Evolutionary conservation across 2,888 invertebrate genomes (phyloP).

Genomic region (Diploptera punctata): DNA sequence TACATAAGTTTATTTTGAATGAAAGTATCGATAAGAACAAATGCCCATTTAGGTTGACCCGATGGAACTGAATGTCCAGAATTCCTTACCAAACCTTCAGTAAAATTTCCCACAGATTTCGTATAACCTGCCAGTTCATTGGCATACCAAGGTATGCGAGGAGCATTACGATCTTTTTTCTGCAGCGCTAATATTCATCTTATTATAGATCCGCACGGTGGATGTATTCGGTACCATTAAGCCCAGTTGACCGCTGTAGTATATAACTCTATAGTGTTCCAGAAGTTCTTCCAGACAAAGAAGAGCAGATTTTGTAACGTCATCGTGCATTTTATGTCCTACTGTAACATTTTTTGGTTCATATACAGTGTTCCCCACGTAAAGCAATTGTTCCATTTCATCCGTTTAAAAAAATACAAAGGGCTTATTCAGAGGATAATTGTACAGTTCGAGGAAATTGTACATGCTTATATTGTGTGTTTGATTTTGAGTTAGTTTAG

Average conservation of each 20-base stretch:
- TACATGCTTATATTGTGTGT: slow-evolving; percentile 49
- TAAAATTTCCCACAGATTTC: slow-evolving; percentile 48
- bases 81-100: slow-evolving; percentile 50
- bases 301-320: slow-evolving; percentile 65
- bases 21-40: slow-evolving; percentile 49
- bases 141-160: slow-evolving; percentile 52
- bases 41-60: slow-evolving; percentile 53
- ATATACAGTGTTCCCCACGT: slow-evolving; percentile 61
- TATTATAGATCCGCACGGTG: slow-evolving; percentile 54
- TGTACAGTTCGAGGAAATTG: slow-evolving; percentile 54
- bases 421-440: slow-evolving; percentile 43
- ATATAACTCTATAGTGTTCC: slow-evolving; percentile 51
- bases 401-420: slow-evolving; percentile 55
- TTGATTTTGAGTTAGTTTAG: too few species aligned
- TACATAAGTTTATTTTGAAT: slow-evolving; percentile 49
- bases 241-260: slow-evolving; percentile 58
- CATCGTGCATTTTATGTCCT: slow-evolving; percentile 59
- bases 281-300: slow-evolving; percentile 61
- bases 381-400: slow-evolving; percentile 57
- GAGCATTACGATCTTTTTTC: slow-evolving; percentile 51
- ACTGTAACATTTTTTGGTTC: slow-evolving; percentile 57
- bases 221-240: slow-evolving; percentile 67
- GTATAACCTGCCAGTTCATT: slow-evolving; percentile 52
- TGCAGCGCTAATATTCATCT: slow-evolving; percentile 53
- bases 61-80: slow-evolving; percentile 55